A percentile compares a stretch with the other conserved stretches of the same genome.
Conservation (phyloP, 2,113 vertebrate species). For the Diphyllodes magnificus region DNA sequence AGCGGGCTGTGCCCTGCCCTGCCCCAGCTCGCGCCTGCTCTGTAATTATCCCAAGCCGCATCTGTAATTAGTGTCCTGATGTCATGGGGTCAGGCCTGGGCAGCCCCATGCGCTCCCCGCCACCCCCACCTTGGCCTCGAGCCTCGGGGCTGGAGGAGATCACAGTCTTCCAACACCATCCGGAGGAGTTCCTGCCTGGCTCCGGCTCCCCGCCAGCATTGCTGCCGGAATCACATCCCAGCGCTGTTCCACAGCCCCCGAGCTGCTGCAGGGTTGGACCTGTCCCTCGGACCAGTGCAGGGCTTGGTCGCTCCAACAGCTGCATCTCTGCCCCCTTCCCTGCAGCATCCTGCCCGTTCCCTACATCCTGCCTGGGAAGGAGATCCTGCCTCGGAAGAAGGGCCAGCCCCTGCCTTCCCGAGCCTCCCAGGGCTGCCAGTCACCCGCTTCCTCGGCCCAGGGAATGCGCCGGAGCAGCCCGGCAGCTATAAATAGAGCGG, state of each 20-base stretch:
- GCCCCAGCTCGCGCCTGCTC: background rate
- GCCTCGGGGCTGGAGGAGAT: background rate
- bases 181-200: background rate
- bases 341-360: background rate
- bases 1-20: background rate
- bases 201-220: background rate
- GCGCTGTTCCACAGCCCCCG: background rate
- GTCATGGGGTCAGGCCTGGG: constrained; percentile 31
- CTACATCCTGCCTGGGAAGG: background rate
- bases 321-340: background rate
- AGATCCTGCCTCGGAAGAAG: background rate
- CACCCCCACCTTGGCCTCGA: background rate
- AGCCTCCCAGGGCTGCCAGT: background rate
- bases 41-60: constrained; percentile 33
- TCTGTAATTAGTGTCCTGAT: constrained; percentile 50
- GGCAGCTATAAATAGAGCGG: background rate
- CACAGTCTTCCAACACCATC: background rate
- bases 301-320: fast-evolving
- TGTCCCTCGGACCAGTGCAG: background rate
- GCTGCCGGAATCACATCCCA: background rate
- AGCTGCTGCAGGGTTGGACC: background rate
- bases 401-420: background rate
- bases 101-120: background rate
- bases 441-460: background rate
- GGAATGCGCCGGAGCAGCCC: background rate